A percentile compares a stretch with the other conserved stretches of the same genome.
Conservation (phyloP, 2,888 invertebrate species). For the Diachrysia chrysitis region DNA sequence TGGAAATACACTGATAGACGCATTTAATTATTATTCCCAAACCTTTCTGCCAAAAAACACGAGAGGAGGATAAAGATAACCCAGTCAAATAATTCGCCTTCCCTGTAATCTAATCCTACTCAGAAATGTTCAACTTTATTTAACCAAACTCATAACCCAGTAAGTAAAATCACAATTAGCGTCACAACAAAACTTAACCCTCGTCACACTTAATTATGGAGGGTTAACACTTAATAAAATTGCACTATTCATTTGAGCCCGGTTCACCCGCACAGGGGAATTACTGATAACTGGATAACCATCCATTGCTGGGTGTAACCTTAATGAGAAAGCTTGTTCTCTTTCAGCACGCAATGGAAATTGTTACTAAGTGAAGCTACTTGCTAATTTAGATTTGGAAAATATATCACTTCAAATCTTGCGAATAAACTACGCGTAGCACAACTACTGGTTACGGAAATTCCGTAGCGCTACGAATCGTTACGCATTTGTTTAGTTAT, state of each 20-base stretch:
- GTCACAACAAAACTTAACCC: constrained; percentile 6
- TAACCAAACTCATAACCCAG: constrained; percentile 4
- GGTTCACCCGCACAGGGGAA: background rate
- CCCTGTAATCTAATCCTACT: background rate
- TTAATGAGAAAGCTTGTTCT: constrained; percentile 1
- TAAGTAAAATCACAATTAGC: constrained; percentile 7
- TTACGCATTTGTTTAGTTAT: background rate
- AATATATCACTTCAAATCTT: background rate
- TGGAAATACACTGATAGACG: too few relatives aligned
- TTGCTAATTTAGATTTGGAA: background rate
- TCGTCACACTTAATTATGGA: constrained; percentile 6
- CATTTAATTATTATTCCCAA: too few relatives aligned
- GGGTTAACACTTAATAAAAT: constrained; percentile 6
- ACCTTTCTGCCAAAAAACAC: background rate
- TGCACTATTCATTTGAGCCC: constrained; percentile 4
- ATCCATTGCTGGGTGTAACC: background rate
- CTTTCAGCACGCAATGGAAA: constrained; percentile 4
- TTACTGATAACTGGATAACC: background rate
- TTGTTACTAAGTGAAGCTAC: too few relatives aligned
- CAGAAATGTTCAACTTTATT: constrained; percentile 4
- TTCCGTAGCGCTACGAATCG: constrained; percentile 7
- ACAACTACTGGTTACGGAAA: background rate
- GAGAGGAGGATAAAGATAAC: background rate
- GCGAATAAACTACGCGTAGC: constrained; percentile 5
- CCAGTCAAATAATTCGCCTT: background rate